Evolutionary conservation across 1,140 invertebrate genomes (phyloP), one percentile per base, ranked within the genome.

Genomic region (Sesamia nonagrioides): DNA sequence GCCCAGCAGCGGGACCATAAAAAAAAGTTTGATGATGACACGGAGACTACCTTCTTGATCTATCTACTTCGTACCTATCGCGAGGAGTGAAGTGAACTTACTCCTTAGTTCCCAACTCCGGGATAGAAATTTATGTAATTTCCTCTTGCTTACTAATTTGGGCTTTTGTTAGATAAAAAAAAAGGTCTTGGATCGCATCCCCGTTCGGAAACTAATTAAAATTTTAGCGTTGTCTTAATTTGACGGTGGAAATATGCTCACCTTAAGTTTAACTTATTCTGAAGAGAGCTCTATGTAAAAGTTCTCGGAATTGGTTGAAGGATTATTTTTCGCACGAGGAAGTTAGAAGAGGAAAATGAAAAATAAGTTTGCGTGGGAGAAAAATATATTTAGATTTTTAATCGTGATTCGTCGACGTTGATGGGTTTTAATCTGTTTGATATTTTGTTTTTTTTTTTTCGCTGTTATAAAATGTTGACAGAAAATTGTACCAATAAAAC

Each of bases 51-150:
- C 45, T 50, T 50, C 15, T 50, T 13, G 4, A 1, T 15, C 45
- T 50, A 13, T n/a, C 13, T 50, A 50, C 15, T n/a, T 13, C 2
- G 45, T 50, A 15, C 45, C 15, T 15, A n/a, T n/a, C 0, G 45
- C 15, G 13, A n/a, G 1, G 45, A 50, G 13, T 15, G 45, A n/a
- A 50, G 15, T 4, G 45, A n/a, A 50, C 13, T n/a, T 17, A 9
- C n/a, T 9, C 37, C 37, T 4, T 33, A 69, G 2, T 72, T 9
- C 35, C 27, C 17, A 75, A 75, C 18, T 75, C 60, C 58, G 0
- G 15, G 73, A 75, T 75, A 75, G 73, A 63, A 75, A 45, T 75
- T 75, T 75, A 75, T 75, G 73, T 75, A 75, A 77, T 77, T 77
- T 66, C 35, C 48, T 77, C n/a, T 50, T 76, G 74, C 74, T 54